Evolutionary conservation across 2,888 invertebrate genomes (phyloP).

Genomic region (Germaria angustata): DNA sequence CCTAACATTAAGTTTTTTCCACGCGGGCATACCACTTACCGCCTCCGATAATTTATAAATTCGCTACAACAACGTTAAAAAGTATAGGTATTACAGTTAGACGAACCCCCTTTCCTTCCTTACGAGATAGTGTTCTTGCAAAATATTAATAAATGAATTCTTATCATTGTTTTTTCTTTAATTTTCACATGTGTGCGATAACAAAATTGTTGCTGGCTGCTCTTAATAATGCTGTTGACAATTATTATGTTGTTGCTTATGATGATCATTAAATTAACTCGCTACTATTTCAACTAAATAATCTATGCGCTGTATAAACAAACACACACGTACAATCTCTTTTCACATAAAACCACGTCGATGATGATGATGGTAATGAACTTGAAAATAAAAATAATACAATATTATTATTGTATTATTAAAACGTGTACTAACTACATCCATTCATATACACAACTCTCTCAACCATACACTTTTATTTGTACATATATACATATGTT

Average conservation of each 20-base stretch:
- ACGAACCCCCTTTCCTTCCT: no score
- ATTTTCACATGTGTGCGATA: neutral
- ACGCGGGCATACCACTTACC: no score
- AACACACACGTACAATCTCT: conserved; percentile 54
- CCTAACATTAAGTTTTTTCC: no score
- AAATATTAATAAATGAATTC: no score
- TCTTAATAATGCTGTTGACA: conserved; percentile 20
- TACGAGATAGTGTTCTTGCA: no score
- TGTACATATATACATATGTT: neutral
- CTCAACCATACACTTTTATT: conserved; percentile 7
- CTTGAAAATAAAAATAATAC: conserved; percentile 62
- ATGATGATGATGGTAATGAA: conserved; percentile 66
- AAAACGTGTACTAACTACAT: conserved; percentile 9
- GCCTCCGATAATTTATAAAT: no score
- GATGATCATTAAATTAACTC: conserved; percentile 43
- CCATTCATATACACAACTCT: conserved; percentile 37
- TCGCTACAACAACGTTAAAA: no score
- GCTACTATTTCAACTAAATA: conserved; percentile 28
- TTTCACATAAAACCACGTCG: conserved; percentile 48
- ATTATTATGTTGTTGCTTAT: conserved; percentile 15
- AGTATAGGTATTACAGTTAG: no score
- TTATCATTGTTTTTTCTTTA: neutral
- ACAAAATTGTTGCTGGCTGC: conserved; percentile 1
- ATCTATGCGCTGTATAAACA: conserved; percentile 21
- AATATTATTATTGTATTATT: conserved; percentile 56